Evolutionary conservation across 2,113 vertebrate species (phyloP).

Genomic region (Tinamus guttatus): DNA sequence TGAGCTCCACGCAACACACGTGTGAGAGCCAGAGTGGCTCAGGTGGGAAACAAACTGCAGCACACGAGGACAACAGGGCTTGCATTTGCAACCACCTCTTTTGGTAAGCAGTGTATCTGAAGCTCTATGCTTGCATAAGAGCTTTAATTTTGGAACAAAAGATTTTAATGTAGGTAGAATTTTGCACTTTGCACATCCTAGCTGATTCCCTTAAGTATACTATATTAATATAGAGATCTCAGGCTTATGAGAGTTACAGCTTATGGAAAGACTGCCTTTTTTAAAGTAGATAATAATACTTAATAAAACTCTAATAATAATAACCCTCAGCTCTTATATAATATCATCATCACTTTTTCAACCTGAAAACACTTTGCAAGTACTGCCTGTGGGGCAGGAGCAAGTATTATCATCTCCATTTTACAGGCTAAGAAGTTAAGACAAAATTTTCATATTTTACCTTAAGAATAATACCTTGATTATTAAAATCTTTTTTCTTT

Average conservation of each 20-base stretch:
- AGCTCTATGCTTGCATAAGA: not conserved
- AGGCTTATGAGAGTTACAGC: not conserved
- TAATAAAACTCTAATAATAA: not conserved
- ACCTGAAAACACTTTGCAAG: not conserved
- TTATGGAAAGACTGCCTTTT: not conserved
- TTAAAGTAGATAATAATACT: not conserved
- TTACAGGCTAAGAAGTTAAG: not conserved
- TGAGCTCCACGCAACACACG: not conserved
- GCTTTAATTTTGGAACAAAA: not conserved
- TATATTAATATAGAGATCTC: not conserved
- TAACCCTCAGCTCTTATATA: not conserved
- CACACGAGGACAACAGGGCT: not conserved
- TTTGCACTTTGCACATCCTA: not conserved
- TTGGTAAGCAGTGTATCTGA: not conserved
- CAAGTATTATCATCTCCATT: not conserved
- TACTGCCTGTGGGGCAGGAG: not conserved
- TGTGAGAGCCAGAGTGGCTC: not conserved
- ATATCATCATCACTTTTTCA: not conserved
- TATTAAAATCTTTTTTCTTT: not conserved
- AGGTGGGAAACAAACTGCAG: not conserved
- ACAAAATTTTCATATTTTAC: not conserved
- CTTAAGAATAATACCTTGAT: not conserved
- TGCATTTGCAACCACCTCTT: not conserved
- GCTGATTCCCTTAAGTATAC: not conserved
- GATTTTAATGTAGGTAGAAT: not conserved